Evolutionary conservation across 92 coral and sea anemone genomes (phyloP), one percentile per base, ranked within the genome.

Genomic region (Isaurus tuberculatus): DNA sequence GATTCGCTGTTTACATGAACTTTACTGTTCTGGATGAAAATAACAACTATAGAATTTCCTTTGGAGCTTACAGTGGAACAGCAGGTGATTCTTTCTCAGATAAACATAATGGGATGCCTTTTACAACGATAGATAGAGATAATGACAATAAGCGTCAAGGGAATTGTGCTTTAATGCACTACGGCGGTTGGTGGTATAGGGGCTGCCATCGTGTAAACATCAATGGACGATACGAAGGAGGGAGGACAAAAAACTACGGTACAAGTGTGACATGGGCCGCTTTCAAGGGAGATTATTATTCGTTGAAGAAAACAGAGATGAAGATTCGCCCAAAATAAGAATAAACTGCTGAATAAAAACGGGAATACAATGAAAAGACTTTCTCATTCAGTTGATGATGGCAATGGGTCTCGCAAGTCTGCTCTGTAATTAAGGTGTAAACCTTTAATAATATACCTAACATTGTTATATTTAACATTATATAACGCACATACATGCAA

Each of bases 301-400:
- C 80, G 27, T 58, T 74, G 58, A 74, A 74, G 33, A 46, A 63
- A 34, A 58, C 64, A 33, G 80, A 74, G 19, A 74, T 74, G 80
- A 74, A 74, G 80, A 44, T 74, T 46, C 31, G 80, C 13, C 80
- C 43, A 9, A 37, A 37, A 37, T 37, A 37, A 9, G 5, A 37
- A 9, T 37, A 37, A 37, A 5, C 43, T 37, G 43, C 5, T 37
- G 8, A 37, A 37, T 4, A 37, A 37, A 0, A 37, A 31, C n/a
- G n/a, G n/a, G n/a, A n/a, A n/a, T n/a, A n/a, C n/a, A n/a, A n/a
- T n/a, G n/a, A n/a, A n/a, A n/a, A n/a, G n/a, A n/a, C n/a, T n/a
- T n/a, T n/a, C n/a, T n/a, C n/a, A n/a, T n/a, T n/a, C n/a, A n/a
- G n/a, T n/a, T n/a, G n/a, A n/a, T n/a, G n/a, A n/a, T n/a, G n/a